Percentiles rank a stretch among this genome's conserved stretches.
Evolutionary conservation across 2,888 invertebrate species (phyloP).

Genomic region (Osedax fenrisi): DNA sequence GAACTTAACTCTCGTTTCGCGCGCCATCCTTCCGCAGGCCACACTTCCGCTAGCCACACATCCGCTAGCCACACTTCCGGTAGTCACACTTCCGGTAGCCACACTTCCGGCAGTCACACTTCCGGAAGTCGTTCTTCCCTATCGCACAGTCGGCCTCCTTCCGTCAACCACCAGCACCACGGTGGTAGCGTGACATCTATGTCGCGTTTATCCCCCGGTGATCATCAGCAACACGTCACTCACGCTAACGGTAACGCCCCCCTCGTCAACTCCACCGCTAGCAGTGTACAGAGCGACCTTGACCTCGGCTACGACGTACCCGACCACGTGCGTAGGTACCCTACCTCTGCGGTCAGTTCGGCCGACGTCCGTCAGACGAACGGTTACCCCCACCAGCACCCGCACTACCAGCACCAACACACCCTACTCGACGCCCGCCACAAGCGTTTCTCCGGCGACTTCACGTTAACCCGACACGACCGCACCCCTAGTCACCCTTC

Average conservation of each 20-base stretch:
- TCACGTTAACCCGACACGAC: neutral
- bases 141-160: neutral
- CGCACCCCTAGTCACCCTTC: neutral
- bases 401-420: neutral
- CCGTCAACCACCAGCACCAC: neutral
- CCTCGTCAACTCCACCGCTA: neutral
- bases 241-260: no score
- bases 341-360: neutral
- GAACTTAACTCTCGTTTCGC: neutral
- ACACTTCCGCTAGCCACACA: neutral
- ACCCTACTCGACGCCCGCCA: neutral
- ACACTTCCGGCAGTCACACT: neutral
- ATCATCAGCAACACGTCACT: no score
- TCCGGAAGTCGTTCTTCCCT: neutral
- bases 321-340: neutral
- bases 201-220: no score
- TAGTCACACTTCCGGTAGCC: neutral
- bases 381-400: no score
- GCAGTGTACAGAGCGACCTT: neutral
- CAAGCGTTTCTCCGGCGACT: neutral
- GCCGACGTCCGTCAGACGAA: neutral
- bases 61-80: neutral
- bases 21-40: neutral
- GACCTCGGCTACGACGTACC: neutral
- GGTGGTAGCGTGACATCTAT: no score